A percentile compares a stretch with the other conserved stretches of the same genome.
phyloP scores from a whole-genome alignment of 2,113 vertebrate species.

The Oreamnos americanus region DNA sequence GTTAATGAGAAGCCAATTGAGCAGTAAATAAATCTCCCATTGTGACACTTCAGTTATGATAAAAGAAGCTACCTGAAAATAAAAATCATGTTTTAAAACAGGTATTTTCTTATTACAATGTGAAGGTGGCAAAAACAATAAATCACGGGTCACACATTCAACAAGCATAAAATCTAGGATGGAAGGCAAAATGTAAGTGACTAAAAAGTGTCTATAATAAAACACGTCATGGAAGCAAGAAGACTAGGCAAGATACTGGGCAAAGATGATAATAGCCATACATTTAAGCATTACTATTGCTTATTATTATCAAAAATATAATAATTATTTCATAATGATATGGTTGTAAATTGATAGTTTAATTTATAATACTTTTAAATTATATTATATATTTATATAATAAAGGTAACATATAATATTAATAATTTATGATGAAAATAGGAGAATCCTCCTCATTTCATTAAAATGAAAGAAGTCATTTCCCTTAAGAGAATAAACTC shows the following conservation, averaged over 20 bases:
- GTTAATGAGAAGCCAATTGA: background rate
- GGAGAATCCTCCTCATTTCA: background rate
- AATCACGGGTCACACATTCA: background rate
- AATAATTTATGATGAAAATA: background rate
- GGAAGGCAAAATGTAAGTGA: background rate
- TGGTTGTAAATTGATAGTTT: background rate
- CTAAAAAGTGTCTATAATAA: background rate
- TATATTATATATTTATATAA: background rate
- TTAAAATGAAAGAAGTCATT: background rate
- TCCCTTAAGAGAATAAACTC: background rate
- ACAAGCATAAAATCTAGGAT: background rate
- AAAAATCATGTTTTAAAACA: background rate
- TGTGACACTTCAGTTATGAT: background rate
- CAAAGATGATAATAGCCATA: background rate
- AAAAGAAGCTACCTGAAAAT: background rate
- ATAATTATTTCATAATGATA: background rate
- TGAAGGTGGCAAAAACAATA: background rate
- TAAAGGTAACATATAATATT: background rate
- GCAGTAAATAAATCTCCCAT: background rate
- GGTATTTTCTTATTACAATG: background rate
- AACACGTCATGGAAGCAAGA: background rate
- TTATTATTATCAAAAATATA: background rate
- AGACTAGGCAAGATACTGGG: background rate
- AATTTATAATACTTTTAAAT: background rate
- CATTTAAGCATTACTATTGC: background rate